Percentiles rank a stretch among this genome's conserved stretches.
phyloP scores from a whole-genome alignment of 1,140 invertebrate species.

The Frieseomelitta varia region DNA sequence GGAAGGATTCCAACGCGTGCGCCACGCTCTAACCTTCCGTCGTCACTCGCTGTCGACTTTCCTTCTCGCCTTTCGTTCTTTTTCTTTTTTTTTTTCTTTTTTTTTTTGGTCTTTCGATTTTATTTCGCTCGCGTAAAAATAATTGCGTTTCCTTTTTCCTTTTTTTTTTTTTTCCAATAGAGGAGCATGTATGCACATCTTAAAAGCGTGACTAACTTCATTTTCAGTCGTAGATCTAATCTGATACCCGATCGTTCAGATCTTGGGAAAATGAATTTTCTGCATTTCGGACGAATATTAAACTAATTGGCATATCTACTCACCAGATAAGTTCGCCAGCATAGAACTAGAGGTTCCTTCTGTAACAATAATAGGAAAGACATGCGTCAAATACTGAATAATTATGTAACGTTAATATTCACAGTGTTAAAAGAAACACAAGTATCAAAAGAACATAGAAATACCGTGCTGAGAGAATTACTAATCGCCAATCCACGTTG shows the following conservation, averaged over 20 bases:
- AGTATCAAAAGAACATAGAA: neutral
- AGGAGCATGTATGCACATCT: too few species aligned
- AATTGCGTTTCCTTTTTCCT: too few species aligned
- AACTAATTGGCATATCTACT: constrained; percentile 52
- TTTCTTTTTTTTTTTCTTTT: too few species aligned
- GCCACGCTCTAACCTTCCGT: neutral
- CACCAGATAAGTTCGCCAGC: constrained; percentile 77
- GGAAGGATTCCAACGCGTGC: neutral
- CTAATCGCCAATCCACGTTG: too few species aligned
- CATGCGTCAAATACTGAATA: neutral
- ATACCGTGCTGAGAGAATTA: neutral
- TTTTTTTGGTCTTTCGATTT: too few species aligned
- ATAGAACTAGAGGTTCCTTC: constrained; percentile 77
- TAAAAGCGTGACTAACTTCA: too few species aligned
- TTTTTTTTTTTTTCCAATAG: too few species aligned
- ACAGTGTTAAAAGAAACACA: neutral
- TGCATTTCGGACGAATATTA: too few species aligned
- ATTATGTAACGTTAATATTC: neutral
- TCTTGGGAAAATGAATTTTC: too few species aligned
- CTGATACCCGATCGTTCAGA: too few species aligned
- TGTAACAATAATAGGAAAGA: constrained; percentile 65
- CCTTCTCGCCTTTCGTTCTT: neutral
- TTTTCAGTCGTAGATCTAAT: too few species aligned
- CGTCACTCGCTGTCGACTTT: neutral
- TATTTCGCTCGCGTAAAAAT: too few species aligned